A percentile compares a stretch with the other conserved stretches of the same genome.
Evolutionary conservation across 2,797 vertebrate genomes (phyloP).

Genomic region (Mionectes olivaceus): DNA sequence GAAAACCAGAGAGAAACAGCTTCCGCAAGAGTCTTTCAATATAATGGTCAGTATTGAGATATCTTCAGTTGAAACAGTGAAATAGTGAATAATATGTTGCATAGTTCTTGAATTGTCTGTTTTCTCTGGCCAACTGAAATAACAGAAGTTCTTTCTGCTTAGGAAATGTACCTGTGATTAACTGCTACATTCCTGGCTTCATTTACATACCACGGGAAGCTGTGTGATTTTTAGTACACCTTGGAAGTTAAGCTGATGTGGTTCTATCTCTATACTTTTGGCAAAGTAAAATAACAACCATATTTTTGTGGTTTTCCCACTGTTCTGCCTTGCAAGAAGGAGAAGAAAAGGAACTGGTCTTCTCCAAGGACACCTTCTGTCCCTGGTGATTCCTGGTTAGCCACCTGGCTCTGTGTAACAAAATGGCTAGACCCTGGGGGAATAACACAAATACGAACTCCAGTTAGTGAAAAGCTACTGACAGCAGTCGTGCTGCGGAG

Average conservation of each 20-base stretch:
- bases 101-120: background rate
- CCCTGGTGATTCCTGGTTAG: background rate
- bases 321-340: background rate
- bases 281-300: background rate
- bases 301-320: background rate
- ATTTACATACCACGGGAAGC: background rate
- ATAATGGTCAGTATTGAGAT: conserved; percentile 78
- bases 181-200: background rate
- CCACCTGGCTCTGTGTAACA: background rate
- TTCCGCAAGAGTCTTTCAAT: conserved; percentile 70
- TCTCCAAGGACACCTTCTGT: background rate
- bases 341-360: background rate
- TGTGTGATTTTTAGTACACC: background rate
- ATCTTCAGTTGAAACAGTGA: background rate
- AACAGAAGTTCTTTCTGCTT: background rate
- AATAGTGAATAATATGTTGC: background rate
- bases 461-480: conserved; percentile 28
- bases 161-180: background rate
- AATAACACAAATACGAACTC: background rate
- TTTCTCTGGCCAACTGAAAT: background rate
- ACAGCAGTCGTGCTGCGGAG: conserved; percentile 28
- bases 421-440: background rate
- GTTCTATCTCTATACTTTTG: background rate
- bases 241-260: background rate
- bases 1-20: conserved; percentile 78